phyloP scores from a whole-genome alignment of 35 echinoderm and acorn worm species.

The Stichopus chloronotus region DNA sequence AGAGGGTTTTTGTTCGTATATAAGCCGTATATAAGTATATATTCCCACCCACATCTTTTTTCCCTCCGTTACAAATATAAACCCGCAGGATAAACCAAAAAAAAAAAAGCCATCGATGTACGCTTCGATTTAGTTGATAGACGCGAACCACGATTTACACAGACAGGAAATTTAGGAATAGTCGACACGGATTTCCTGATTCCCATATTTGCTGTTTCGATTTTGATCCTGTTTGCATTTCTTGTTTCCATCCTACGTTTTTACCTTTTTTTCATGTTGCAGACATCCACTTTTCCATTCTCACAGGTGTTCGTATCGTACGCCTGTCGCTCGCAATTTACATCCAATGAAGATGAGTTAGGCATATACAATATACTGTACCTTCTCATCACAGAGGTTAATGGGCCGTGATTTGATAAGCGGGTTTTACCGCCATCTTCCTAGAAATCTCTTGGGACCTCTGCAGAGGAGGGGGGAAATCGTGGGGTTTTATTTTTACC shows the following conservation, averaged over 20 bases:
- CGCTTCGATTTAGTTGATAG: not conserved
- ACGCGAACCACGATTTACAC: not conserved
- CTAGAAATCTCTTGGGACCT: not conserved
- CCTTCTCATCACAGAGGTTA: not conserved
- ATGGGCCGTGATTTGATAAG: conserved; percentile 13
- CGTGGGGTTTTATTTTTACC: not conserved
- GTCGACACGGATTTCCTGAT: not conserved
- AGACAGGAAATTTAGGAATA: not conserved
- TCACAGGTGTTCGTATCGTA: not conserved
- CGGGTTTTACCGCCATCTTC: not conserved
- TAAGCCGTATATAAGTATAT: no score
- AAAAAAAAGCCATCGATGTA: not conserved
- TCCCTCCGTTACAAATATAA: not conserved
- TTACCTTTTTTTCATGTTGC: not conserved
- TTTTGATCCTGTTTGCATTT: not conserved
- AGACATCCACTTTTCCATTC: not conserved
- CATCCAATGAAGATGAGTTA: conserved; percentile 13
- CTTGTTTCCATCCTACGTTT: not conserved
- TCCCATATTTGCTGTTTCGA: not conserved
- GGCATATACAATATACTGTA: not conserved
- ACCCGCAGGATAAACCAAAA: not conserved
- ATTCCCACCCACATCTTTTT: not conserved
- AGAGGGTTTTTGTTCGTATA: no score
- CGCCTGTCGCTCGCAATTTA: not conserved
- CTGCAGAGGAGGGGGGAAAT: no score